Evolutionary conservation across 2,888 invertebrate species (phyloP).

Genomic region (Toxonevra muliebris): DNA sequence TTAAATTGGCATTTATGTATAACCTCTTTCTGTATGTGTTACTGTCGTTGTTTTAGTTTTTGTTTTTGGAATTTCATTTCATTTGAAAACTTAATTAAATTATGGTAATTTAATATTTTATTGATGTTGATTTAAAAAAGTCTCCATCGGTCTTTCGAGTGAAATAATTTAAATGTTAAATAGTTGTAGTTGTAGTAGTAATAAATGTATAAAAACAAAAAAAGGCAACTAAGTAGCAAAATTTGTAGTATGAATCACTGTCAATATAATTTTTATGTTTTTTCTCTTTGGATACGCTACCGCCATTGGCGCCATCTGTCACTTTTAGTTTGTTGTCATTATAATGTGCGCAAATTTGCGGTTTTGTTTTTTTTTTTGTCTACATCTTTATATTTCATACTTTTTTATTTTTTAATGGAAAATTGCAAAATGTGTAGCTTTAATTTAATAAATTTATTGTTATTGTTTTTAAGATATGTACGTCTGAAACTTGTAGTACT

Average conservation of each 20-base stretch:
- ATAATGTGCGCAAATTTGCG: constrained; percentile 12
- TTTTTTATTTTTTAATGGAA: no score
- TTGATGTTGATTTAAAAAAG: constrained; percentile 44
- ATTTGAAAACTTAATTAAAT: constrained; percentile 52
- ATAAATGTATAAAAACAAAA: no score
- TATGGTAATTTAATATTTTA: constrained; percentile 60
- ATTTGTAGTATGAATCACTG: no score
- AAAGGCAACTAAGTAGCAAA: no score
- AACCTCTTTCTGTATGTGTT: background rate
- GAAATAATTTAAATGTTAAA: no score
- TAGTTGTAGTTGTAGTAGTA: no score
- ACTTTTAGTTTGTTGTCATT: constrained; percentile 14
- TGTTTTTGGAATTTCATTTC: constrained; percentile 36
- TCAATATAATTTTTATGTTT: background rate
- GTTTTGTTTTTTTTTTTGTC: constrained; percentile 6
- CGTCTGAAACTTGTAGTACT: no score
- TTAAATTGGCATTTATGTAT: constrained; percentile 53
- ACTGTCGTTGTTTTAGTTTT: background rate
- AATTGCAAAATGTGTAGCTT: no score
- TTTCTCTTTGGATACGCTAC: background rate
- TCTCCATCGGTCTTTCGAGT: no score
- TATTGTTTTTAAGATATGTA: no score
- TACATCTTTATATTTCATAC: no score
- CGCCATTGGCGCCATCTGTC: constrained; percentile 37
- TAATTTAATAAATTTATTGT: no score